Percentiles rank a stretch among this genome's conserved stretches.
phyloP scores from a whole-genome alignment of 2,888 invertebrate species.

The Malthinus flaveolus region DNA sequence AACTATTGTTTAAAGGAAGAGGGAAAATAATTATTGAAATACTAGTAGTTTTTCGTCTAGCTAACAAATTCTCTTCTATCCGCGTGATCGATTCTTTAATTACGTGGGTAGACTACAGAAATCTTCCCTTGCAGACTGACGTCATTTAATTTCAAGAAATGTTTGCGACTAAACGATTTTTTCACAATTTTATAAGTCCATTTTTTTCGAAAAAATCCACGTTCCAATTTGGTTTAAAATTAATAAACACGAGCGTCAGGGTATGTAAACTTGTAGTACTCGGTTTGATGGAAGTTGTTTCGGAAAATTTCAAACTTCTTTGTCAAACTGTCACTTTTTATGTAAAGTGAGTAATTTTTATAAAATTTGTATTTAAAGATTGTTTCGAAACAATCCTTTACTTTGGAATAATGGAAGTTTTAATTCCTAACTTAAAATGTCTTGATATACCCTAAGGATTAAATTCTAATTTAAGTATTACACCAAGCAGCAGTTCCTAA shows the following conservation, averaged over 20 bases:
- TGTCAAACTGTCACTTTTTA: too few relatives aligned
- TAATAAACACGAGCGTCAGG: too few relatives aligned
- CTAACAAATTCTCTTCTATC: constrained; percentile 35
- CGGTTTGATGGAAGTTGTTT: too few relatives aligned
- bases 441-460: constrained; percentile 6
- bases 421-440: constrained; percentile 6
- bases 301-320: too few relatives aligned
- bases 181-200: neutral
- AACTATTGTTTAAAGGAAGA: neutral
- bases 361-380: neutral
- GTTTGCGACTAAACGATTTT: constrained; percentile 3
- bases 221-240: neutral
- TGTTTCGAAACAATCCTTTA: neutral
- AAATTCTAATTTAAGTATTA: constrained; percentile 6
- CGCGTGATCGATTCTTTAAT: constrained; percentile 41
- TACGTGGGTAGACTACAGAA: constrained; percentile 39
- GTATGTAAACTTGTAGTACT: too few relatives aligned
- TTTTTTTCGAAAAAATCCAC: neutral
- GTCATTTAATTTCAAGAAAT: constrained; percentile 29
- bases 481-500: neutral
- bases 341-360: too few relatives aligned
- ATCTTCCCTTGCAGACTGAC: constrained; percentile 31
- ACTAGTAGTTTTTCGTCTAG: constrained; percentile 28
- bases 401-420: constrained; percentile 2
- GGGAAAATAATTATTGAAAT: neutral